phyloP scores from a whole-genome alignment of 2,113 vertebrate species.

The Myotis yumanensis region DNA sequence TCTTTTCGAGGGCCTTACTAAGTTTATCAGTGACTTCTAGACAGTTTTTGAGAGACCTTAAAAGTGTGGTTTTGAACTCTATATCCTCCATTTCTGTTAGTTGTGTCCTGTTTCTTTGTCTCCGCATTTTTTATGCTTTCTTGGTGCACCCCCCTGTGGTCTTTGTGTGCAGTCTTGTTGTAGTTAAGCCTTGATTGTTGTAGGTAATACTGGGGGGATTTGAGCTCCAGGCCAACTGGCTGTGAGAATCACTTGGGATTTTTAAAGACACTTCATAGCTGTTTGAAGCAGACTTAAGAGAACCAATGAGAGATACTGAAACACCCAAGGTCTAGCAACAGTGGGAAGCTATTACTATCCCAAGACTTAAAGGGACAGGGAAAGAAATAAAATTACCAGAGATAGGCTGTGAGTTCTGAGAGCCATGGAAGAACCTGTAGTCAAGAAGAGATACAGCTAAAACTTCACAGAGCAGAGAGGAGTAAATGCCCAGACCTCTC shows the following conservation, averaged over 20 bases:
- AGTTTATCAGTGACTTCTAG: no score
- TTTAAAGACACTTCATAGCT: neutral
- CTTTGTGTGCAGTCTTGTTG: no score
- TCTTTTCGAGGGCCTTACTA: no score
- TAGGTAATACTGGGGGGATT: no score
- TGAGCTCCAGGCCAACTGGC: no score
- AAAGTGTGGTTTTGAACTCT: no score
- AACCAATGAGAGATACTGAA: neutral
- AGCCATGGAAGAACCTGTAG: neutral
- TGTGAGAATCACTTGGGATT: neutral
- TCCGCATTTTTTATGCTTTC: no score
- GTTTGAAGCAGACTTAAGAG: neutral
- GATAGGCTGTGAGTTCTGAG: neutral
- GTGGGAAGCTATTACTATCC: neutral
- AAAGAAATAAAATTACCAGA: neutral
- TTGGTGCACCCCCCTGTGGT: no score
- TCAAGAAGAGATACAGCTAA: neutral
- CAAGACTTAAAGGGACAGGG: neutral
- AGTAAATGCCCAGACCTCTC: neutral
- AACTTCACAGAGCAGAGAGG: neutral
- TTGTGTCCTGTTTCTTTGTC: no score
- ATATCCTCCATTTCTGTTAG: no score
- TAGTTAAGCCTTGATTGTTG: no score
- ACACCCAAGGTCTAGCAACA: neutral
- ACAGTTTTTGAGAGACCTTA: no score